These are phyloP conservation scores for Mallateleia sp. DNA, from an alignment of 2,888 invertebrate genomes.

Conservation along the genomic window DNA sequence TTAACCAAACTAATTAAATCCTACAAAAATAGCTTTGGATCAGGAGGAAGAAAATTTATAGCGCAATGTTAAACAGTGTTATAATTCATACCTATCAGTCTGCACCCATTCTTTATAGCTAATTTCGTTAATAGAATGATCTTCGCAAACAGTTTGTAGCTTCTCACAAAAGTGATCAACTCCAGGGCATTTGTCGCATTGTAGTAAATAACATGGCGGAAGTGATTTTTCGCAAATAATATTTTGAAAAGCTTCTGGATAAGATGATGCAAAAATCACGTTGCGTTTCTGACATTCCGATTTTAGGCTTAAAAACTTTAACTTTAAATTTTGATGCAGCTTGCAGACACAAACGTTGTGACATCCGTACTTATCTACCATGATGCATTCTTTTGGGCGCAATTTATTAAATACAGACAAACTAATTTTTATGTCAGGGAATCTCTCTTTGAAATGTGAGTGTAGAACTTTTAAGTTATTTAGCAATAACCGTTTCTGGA, in stretches of 20 bases:
- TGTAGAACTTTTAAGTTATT: constrained; percentile 42
- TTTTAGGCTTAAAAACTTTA: constrained; percentile 41
- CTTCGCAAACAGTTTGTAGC: constrained; percentile 8
- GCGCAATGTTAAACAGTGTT: too few species aligned
- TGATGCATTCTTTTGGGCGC: constrained; percentile 56
- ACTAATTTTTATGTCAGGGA: constrained; percentile 32
- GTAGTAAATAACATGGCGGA: constrained; percentile 22
- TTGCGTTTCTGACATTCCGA: constrained; percentile 28
- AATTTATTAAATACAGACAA: constrained; percentile 52
- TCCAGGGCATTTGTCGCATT: constrained; percentile 46
- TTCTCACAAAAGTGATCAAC: constrained; percentile 25
- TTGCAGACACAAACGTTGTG: constrained; percentile 61
- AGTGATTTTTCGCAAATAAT: constrained; percentile 41
- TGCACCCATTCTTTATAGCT: constrained; percentile 31
- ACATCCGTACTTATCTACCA: constrained; percentile 44
- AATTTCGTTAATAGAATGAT: constrained; percentile 39
- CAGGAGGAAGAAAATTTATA: too few species aligned
- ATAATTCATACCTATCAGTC: constrained; percentile 50
- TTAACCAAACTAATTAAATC: too few species aligned
- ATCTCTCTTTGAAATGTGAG: constrained; percentile 24
- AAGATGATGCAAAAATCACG: constrained; percentile 28
- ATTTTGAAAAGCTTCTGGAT: constrained; percentile 30
- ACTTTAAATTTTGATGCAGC: constrained; percentile 39
- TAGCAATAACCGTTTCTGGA: constrained; percentile 40
- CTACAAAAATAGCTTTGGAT: too few species aligned